phyloP scores from a whole-genome alignment of 2,797 vertebrate species.

The Mallotus villosus region DNA sequence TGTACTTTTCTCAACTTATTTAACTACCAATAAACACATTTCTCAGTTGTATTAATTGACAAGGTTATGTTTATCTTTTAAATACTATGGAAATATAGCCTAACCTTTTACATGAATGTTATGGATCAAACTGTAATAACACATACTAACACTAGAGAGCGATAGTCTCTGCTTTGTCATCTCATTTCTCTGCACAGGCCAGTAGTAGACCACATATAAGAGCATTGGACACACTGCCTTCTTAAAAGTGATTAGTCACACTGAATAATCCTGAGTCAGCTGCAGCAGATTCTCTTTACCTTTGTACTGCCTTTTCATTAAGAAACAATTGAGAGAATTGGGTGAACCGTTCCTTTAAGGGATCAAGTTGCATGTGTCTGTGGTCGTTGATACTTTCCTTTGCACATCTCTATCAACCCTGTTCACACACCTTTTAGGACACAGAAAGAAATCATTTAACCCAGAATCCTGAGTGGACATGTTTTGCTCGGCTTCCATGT shows the following conservation, averaged over 20 bases:
- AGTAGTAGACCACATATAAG: not conserved
- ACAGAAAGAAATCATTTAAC: not conserved
- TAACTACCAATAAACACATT: too few relatives aligned
- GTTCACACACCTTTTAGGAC: too few relatives aligned
- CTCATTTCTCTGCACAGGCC: not conserved
- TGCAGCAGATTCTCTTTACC: too few relatives aligned
- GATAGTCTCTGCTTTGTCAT: slow-evolving; percentile 28
- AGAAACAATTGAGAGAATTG: not conserved
- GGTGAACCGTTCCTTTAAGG: not conserved
- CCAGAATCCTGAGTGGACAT: not conserved
- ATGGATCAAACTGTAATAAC: not conserved
- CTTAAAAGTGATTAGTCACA: too few relatives aligned
- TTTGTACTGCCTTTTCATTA: too few relatives aligned
- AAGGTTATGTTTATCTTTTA: too few relatives aligned
- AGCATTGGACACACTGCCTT: not conserved
- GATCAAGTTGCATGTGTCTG: not conserved
- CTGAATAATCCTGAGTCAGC: too few relatives aligned
- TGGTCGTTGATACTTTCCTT: not conserved
- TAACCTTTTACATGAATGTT: too few relatives aligned
- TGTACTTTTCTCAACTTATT: not conserved
- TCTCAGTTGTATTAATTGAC: too few relatives aligned
- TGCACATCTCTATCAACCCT: too few relatives aligned
- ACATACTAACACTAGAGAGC: slow-evolving; percentile 47
- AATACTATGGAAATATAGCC: too few relatives aligned
- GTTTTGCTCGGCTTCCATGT: not conserved